These are phyloP conservation scores for Amphimallon solstitiale DNA, from an alignment of 2,888 invertebrate genomes.

Conservation along the genomic window DNA sequence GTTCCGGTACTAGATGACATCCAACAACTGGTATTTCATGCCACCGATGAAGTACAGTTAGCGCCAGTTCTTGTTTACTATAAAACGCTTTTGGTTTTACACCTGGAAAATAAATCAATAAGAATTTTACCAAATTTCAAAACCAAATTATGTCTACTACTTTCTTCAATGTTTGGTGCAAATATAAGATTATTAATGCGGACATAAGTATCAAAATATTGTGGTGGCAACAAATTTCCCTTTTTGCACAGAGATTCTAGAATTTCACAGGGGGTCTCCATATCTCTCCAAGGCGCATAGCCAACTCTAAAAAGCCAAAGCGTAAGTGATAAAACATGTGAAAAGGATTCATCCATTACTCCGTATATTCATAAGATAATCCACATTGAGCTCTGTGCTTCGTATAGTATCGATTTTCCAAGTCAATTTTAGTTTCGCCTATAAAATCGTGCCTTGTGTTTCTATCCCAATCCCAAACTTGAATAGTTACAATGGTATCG, in stretches of 20 bases:
- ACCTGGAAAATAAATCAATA: conserved; percentile 47
- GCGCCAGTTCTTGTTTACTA: conserved; percentile 79
- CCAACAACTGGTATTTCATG: conserved; percentile 81
- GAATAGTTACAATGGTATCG: conserved; percentile 78
- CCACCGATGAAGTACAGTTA: conserved; percentile 80
- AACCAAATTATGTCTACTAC: neutral
- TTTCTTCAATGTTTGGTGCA: conserved; percentile 9
- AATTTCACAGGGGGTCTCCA: conserved; percentile 76
- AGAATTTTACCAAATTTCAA: neutral
- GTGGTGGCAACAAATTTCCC: conserved; percentile 69
- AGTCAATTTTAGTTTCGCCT: conserved; percentile 84
- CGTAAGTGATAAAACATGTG: conserved; percentile 3
- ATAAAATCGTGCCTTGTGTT: conserved; percentile 79
- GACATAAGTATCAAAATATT: conserved; percentile 65
- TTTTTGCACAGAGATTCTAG: conserved; percentile 75
- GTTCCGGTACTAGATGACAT: conserved; percentile 84
- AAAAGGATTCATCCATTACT: conserved; percentile 61
- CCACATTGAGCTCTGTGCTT: conserved; percentile 84
- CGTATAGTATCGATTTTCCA: conserved; percentile 87
- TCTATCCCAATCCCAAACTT: conserved; percentile 80
- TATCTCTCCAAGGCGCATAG: conserved; percentile 82
- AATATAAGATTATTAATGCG: conserved; percentile 64
- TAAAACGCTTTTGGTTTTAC: conserved; percentile 51
- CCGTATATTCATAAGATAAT: conserved; percentile 73
- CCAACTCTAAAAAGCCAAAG: conserved; percentile 65